Percentiles rank a stretch among this genome's conserved stretches.
Conservation (phyloP, 2,888 invertebrate species). For the Julus scanicus region DNA sequence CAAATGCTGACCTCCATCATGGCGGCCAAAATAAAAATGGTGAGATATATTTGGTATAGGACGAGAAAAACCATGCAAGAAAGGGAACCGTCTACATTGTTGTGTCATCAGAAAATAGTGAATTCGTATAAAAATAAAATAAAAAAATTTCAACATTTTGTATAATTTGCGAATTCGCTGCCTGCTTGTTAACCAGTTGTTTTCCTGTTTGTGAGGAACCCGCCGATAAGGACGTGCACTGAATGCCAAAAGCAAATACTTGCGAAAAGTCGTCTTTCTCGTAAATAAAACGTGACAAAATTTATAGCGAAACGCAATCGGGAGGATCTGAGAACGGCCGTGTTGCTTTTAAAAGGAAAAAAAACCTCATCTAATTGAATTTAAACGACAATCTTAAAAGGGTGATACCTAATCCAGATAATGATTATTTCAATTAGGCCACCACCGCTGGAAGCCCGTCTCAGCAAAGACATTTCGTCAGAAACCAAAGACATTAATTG, state of each 20-base stretch:
- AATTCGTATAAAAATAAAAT: not conserved
- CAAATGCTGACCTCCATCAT: too few relatives aligned
- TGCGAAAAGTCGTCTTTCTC: slow-evolving; percentile 23
- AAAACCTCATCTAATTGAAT: slow-evolving; percentile 8
- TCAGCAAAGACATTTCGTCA: slow-evolving; percentile 1
- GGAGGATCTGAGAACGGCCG: not conserved
- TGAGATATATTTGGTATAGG: too few relatives aligned
- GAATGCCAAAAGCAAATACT: not conserved
- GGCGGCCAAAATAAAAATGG: too few relatives aligned
- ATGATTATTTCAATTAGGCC: slow-evolving; percentile 30
- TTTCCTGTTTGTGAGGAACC: not conserved
- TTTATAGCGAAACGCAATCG: slow-evolving; percentile 36
- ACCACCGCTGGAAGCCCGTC: slow-evolving; percentile 36
- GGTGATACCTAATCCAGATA: slow-evolving; percentile 39
- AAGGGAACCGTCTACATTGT: too few relatives aligned
- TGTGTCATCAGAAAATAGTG: not conserved
- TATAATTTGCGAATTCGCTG: slow-evolving; percentile 16
- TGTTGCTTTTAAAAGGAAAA: slow-evolving; percentile 26
- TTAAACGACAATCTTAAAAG: slow-evolving; percentile 42
- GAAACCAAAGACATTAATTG: not conserved
- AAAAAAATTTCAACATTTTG: slow-evolving; percentile 8
- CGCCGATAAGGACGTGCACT: not conserved
- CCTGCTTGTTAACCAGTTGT: slow-evolving; percentile 39
- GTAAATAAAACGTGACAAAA: slow-evolving; percentile 39
- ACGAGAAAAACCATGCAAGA: too few relatives aligned